A percentile compares a stretch with the other conserved stretches of the same genome.
phyloP scores from a whole-genome alignment of 2,113 vertebrate species.

The Cacatua alba region DNA sequence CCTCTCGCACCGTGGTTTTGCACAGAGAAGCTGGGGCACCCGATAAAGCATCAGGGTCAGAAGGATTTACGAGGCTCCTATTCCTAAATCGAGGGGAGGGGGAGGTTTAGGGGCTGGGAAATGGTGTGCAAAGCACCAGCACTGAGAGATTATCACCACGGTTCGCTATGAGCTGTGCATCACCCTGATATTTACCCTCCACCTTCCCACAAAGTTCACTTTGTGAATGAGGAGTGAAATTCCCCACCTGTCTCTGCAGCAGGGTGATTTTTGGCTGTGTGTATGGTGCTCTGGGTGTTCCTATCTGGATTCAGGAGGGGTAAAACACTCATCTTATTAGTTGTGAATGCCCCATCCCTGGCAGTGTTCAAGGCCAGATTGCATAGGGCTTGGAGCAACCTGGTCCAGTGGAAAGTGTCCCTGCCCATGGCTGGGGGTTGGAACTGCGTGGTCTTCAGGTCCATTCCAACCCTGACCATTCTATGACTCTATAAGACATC shows the following conservation, averaged over 20 bases:
- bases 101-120: not conserved
- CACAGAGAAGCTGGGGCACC: not conserved
- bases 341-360: not conserved
- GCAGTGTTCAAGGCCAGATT: not conserved
- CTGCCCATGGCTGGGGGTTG: not conserved
- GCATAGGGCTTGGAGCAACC: not conserved
- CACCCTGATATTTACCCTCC: not conserved
- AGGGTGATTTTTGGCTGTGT: not conserved
- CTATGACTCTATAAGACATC: not conserved
- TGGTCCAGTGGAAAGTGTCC: not conserved
- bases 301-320: not conserved
- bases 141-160: rapidly evolving
- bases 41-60: not conserved
- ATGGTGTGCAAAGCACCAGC: rapidly evolving
- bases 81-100: not conserved
- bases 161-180: not conserved
- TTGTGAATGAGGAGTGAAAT: not conserved
- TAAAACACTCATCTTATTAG: not conserved
- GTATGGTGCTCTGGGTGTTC: not conserved
- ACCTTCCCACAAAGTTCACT: not conserved
- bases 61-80: not conserved
- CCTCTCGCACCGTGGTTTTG: not conserved
- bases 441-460: not conserved
- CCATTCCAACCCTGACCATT: not conserved
- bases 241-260: not conserved